Evolutionary conservation across 2,113 vertebrate species (phyloP), one percentile per base, ranked within the genome.

Genomic region (Ailurus styani): DNA sequence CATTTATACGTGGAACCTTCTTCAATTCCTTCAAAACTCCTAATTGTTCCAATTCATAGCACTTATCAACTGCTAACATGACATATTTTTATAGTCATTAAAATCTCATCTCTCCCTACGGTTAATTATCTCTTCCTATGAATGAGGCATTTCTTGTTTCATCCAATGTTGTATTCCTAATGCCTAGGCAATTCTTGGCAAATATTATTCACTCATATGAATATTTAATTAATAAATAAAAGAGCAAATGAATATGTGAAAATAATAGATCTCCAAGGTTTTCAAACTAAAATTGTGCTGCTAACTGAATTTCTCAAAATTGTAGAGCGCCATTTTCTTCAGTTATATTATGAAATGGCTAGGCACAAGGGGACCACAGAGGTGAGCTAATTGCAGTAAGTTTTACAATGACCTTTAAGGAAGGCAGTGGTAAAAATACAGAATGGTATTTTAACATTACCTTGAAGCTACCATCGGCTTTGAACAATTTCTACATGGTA

Each of bases 211-310:
- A 93, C 2, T 86, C 6, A n/a, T n/a, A 62, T 54, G 52, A 34
- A 45, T 68, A 96, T 87, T 84, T 73, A 83, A 68, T 52, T 2
- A 77, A 62, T 54, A 57, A 73, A 91, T 70, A 10, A 75, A 60
- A 37, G 7, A 90, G 25, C 3, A 75, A 60, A 40, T 34, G 6
- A 64, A 83, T 25, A 81, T 47, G 75, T 62, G 17, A 86, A 86
- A 85, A 11, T n/a, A 60, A 60, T 34, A 77, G 3, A 8, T 7
- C 15, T 68, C 11, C 20, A 90, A 87, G 34, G 11, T 70, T 96
- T 86, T 88, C 10, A 68, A 66, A 40, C 5, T 57, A 5, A 55
- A 96, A 88, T 70, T 1, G 23, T 40, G 75, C 18, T 7, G 64
- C 18, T 86, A 64, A 86, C 20, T 77, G 34, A 6, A 77, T 87